phyloP scores from a whole-genome alignment of 2,113 vertebrate genomes.

The Coracopsis vasa region DNA sequence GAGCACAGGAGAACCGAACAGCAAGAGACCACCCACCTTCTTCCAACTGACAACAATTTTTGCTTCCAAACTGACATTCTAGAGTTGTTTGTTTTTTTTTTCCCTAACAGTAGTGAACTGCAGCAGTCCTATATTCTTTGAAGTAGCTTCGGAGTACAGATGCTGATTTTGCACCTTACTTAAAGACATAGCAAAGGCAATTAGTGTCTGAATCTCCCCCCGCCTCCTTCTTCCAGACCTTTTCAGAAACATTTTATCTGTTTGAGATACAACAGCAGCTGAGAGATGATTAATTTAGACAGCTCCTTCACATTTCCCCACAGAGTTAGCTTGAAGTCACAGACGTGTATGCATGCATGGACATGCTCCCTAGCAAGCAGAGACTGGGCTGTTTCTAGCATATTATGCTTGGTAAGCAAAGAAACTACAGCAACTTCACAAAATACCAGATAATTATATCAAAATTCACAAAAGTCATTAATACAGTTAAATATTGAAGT shows the following conservation, averaged over 20 bases:
- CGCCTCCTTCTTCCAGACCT: background rate
- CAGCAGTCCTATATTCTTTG: background rate
- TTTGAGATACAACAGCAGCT: background rate
- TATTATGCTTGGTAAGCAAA: background rate
- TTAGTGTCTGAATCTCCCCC: background rate
- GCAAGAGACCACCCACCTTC: background rate
- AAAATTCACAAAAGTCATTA: background rate
- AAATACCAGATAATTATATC: background rate
- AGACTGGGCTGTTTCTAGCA: background rate
- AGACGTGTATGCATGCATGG: background rate
- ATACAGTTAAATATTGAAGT: background rate
- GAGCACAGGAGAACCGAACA: background rate
- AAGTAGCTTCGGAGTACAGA: background rate
- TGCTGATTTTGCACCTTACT: background rate
- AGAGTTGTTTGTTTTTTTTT: accelerated
- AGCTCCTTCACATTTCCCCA: background rate
- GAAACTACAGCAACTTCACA: background rate
- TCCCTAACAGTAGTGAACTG: background rate
- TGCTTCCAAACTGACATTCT: background rate
- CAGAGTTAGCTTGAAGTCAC: background rate
- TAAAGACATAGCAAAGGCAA: background rate
- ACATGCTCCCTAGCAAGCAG: background rate
- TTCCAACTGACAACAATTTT: background rate
- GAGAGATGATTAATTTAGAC: background rate
- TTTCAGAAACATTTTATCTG: background rate